These are phyloP conservation scores for Dysdera silvatica DNA, from an alignment of 1,140 invertebrate genomes.

Conservation along the genomic window DNA sequence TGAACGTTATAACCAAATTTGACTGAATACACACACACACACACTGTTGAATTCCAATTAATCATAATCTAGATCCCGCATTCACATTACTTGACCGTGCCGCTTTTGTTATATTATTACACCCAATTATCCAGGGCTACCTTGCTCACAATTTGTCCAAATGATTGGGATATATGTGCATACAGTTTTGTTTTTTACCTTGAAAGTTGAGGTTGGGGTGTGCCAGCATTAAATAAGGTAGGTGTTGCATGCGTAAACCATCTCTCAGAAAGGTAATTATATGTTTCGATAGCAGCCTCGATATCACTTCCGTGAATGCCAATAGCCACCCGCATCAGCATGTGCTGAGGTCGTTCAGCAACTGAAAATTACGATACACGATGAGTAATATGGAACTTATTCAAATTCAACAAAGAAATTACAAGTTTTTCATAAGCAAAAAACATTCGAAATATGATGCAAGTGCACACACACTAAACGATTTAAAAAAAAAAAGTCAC, in stretches of 20 bases:
- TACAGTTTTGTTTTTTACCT: slow-evolving; percentile 48
- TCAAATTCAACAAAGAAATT: not conserved
- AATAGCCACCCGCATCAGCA: slow-evolving; percentile 96
- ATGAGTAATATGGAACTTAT: not conserved
- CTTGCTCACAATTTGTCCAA: too few relatives aligned
- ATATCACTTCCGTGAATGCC: slow-evolving; percentile 95
- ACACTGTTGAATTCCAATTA: too few relatives aligned
- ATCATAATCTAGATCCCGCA: too few relatives aligned
- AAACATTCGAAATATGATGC: not conserved
- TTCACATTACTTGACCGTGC: too few relatives aligned
- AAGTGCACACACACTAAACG: not conserved
- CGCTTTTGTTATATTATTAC: too few relatives aligned
- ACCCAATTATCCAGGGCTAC: too few relatives aligned
- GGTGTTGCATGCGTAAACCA: slow-evolving; percentile 98
- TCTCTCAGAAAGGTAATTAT: slow-evolving; percentile 88
- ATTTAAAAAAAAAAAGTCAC: not conserved
- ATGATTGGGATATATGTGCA: too few relatives aligned
- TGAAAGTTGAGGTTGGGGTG: slow-evolving; percentile 81
- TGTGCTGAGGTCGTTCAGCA: slow-evolving; percentile 92
- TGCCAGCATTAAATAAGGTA: slow-evolving; percentile 92
- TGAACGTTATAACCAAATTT: too few relatives aligned
- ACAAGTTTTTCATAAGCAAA: not conserved
- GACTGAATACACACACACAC: too few relatives aligned
- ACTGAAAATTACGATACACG: slow-evolving; percentile 46
- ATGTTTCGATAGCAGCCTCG: slow-evolving; percentile 88